These are phyloP conservation scores for Panagrolaimus sp. DNA, from an alignment of 1,140 invertebrate genomes.

Conservation along the genomic window DNA sequence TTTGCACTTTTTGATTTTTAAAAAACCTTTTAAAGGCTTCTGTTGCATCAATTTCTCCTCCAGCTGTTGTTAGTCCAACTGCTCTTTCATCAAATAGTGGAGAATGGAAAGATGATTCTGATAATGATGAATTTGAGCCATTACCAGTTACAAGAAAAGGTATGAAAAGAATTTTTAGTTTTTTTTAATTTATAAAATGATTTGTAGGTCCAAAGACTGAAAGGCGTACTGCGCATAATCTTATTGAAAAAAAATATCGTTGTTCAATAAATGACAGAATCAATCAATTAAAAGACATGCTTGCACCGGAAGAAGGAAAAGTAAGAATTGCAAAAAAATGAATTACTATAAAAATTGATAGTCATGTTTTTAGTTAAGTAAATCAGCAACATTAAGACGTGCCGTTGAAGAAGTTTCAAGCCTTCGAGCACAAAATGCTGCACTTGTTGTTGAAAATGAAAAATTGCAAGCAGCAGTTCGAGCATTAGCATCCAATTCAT, in stretches of 20 bases:
- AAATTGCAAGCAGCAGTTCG: conserved; percentile 25
- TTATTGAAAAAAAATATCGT: conserved; percentile 90
- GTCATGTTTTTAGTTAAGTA: conserved; percentile 76
- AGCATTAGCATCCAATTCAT: conserved; percentile 19
- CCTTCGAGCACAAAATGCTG: conserved; percentile 65
- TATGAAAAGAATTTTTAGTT: not conserved
- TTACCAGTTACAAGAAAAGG: not conserved
- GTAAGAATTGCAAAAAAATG: conserved; percentile 59
- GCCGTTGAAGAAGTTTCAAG: conserved; percentile 90
- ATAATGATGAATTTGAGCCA: conserved; percentile 12
- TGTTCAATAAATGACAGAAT: conserved; percentile 99
- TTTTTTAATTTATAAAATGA: not conserved
- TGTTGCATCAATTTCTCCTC: conserved; percentile 4
- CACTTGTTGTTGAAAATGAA: conserved; percentile 67
- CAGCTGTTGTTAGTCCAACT: conserved; percentile 1
- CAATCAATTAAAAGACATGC: conserved; percentile 87
- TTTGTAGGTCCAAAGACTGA: conserved; percentile 37
- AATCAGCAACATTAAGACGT: conserved; percentile 88
- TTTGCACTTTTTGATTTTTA: not conserved
- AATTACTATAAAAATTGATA: too few species aligned
- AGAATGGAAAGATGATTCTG: conserved; percentile 12
- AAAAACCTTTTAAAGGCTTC: not conserved
- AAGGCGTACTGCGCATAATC: conserved; percentile 77
- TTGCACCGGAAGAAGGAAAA: conserved; percentile 86
- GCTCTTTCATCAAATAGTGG: conserved; percentile 7